These are phyloP conservation scores for Drosophila tani DNA, from an alignment of 1,140 invertebrate genomes.

Conservation along the genomic window DNA sequence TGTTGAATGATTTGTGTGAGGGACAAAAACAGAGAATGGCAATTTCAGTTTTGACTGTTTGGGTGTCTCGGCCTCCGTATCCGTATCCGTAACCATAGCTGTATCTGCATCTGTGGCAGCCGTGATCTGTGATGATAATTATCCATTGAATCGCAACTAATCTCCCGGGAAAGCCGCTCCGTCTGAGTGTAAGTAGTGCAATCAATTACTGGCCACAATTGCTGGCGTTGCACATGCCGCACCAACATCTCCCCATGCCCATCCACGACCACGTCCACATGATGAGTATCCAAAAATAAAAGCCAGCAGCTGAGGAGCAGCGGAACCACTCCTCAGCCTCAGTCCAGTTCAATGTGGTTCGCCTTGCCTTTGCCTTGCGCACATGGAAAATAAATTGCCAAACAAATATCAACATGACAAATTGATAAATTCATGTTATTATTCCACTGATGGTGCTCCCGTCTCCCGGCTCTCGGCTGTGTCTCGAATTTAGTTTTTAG, in stretches of 20 bases:
- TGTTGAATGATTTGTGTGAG: constrained; percentile 73
- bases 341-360: constrained; percentile 27
- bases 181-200: constrained; percentile 62
- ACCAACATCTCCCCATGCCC: constrained; percentile 1
- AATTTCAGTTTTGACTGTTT: constrained; percentile 14
- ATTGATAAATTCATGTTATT: constrained; percentile 84
- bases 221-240: constrained; percentile 45
- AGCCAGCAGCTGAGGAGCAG: constrained; percentile 31
- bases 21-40: constrained; percentile 17
- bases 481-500: constrained; percentile 55
- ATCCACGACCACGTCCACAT: not conserved
- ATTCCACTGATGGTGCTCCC: constrained; percentile 65
- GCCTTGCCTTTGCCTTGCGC: constrained; percentile 22
- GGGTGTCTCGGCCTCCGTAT: not conserved
- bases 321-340: constrained; percentile 42
- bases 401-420: constrained; percentile 84
- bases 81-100: not conserved
- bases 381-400: constrained; percentile 82
- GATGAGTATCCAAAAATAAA: constrained; percentile 63
- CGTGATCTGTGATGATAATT: constrained; percentile 53
- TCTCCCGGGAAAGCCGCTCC: constrained; percentile 35
- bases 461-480: constrained; percentile 3
- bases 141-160: constrained; percentile 53
- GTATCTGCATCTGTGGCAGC: constrained; percentile 36
- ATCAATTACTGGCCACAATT: constrained; percentile 78